Percentiles rank a stretch among this genome's conserved stretches.
Conservation (phyloP, 2,888 invertebrate genomes). For the Cataglyphis albicans region DNA sequence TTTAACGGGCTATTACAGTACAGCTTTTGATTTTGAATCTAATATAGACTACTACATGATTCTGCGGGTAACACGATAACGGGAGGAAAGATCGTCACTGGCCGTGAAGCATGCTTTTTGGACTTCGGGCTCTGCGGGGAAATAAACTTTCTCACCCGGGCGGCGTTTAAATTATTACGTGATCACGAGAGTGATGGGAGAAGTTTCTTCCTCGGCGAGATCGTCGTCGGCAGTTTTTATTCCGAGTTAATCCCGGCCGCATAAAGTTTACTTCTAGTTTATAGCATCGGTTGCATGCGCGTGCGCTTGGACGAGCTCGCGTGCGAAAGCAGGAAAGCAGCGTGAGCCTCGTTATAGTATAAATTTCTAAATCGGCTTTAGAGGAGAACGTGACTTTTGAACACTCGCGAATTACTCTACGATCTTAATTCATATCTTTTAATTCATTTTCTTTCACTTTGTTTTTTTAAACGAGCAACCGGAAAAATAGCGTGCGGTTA, state of each 20-base stretch:
- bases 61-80: conserved; percentile 24
- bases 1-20: conserved; percentile 6
- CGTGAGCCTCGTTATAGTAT: neutral
- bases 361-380: conserved; percentile 31
- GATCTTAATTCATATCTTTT: conserved; percentile 23
- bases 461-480: neutral
- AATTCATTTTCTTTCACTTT: neutral
- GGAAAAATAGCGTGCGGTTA: conserved; percentile 23
- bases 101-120: conserved; percentile 23
- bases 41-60: conserved; percentile 12
- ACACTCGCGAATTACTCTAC: neutral
- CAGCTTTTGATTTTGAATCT: conserved; percentile 27
- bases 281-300: conserved; percentile 37
- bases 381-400: conserved; percentile 8
- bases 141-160: conserved; percentile 44
- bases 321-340: conserved; percentile 38
- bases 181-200: conserved; percentile 54
- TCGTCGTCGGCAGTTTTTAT: conserved; percentile 42
- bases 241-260: conserved; percentile 40
- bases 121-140: conserved; percentile 20
- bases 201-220: conserved; percentile 47
- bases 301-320: conserved; percentile 21
- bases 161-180: conserved; percentile 56
- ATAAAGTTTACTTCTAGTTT: conserved; percentile 53
- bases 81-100: conserved; percentile 8